Conservation (phyloP, 2,797 vertebrate species). For the Chelmon rostratus region DNA sequence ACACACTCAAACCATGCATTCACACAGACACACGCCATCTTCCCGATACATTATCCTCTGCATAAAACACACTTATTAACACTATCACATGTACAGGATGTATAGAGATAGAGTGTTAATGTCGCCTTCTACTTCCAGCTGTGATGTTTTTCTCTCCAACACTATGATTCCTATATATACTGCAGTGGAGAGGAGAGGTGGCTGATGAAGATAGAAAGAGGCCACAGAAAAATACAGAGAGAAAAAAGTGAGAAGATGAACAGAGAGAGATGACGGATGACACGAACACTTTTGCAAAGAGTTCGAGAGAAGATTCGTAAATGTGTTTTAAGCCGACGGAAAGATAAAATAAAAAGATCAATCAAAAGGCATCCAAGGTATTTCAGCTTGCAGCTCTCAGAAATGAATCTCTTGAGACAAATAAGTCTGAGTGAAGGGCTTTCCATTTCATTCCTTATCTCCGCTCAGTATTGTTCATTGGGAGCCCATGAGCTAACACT, state of each 20-base stretch:
- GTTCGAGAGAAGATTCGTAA: background rate
- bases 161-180: background rate
- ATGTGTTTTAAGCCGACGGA: background rate
- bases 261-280: background rate
- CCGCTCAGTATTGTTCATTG: background rate
- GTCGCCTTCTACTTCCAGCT: background rate
- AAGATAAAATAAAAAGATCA: background rate
- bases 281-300: background rate
- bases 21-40: background rate
- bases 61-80: background rate
- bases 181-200: background rate
- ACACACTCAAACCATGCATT: background rate
- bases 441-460: background rate
- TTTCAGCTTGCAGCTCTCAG: background rate
- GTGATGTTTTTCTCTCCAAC: background rate
- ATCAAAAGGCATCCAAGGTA: background rate
- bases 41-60: background rate
- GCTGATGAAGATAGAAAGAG: background rate
- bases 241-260: background rate
- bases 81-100: background rate
- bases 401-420: background rate
- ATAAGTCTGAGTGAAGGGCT: background rate
- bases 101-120: background rate
- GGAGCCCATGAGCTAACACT: background rate
- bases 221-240: background rate